Evolutionary conservation across 2,797 vertebrate genomes (phyloP).

Genomic region (Agapornis canus): DNA sequence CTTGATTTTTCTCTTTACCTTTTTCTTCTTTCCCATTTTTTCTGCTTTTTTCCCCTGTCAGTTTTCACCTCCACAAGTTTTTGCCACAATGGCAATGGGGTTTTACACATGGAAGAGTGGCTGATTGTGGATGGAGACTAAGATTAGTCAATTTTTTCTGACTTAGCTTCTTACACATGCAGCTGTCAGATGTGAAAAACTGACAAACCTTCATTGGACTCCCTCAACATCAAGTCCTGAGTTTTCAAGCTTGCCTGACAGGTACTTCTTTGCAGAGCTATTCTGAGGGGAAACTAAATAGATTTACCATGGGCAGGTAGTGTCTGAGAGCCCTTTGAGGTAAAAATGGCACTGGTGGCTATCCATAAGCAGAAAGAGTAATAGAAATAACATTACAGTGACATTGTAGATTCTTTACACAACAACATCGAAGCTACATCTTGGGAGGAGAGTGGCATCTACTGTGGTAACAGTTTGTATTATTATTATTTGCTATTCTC

Average conservation of each 20-base stretch:
- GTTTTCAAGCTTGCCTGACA: neutral
- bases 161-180: neutral
- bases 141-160: conserved; percentile 11
- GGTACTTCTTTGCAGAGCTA: neutral
- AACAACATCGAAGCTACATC: neutral
- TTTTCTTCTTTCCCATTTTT: neutral
- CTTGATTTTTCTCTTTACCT: neutral
- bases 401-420: neutral
- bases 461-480: neutral
- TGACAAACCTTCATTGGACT: neutral
- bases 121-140: neutral
- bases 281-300: neutral
- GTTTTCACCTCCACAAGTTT: neutral
- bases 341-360: neutral
- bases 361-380: neutral
- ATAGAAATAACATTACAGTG: neutral
- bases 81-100: neutral
- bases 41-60: neutral
- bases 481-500: conserved; percentile 44
- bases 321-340: neutral
- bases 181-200: conserved; percentile 8
- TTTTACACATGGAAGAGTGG: conserved; percentile 5
- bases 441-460: neutral
- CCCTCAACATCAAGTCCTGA: neutral
- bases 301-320: neutral